Evolutionary conservation across 2,888 invertebrate species (phyloP), one percentile per base, ranked within the genome.

Genomic region (Capitulum mitella): DNA sequence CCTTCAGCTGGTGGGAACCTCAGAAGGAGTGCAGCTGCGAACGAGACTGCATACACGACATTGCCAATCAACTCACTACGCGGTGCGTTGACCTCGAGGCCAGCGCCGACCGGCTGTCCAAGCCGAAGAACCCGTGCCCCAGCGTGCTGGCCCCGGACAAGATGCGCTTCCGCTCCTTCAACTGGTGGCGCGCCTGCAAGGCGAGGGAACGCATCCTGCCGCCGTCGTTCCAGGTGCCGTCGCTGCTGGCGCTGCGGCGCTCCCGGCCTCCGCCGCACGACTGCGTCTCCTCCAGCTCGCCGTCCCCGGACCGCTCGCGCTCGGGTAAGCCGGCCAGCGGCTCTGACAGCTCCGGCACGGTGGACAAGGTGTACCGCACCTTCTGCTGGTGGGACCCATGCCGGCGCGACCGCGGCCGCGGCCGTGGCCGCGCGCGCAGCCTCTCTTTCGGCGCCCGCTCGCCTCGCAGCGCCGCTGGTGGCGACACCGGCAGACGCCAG

Each of bases 101-200:
- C 40, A 37, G 29, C 40, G 26, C 14, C 26, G 40, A 70, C 37
- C 70, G 40, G 16, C 10, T 40, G 22, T 70, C 70, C 3, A 29
- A 70, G 37, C 37, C 70, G 26, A 70, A 37, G 16, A 37, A 12
- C 16, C 40, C 64, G 26, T 29, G 29, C 22, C 34, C 64, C 3
- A 40, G 26, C 40, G 70, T 70, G 3, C 70, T 70, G 8, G 0
- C 70, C 2, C 40, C 70, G 1, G 70, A 70, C 26, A 8, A 26
- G 0, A 70, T 1, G 10, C 37, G 40, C 22, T 40, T 70, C n/a
- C 70, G 70, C 0, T 70, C 70, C 26, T 70, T 70, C 70, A 70
- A 70, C 70, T 70, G 70, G 70, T 70, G 70, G 70, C 70, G 70
- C 40, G 40, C 70, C 26, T 70, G 70, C 37, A 16, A 37, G 22